These are phyloP conservation scores for Oxyruncus cristatus DNA, from an alignment of 2,113 vertebrate species.

Conservation along the genomic window DNA sequence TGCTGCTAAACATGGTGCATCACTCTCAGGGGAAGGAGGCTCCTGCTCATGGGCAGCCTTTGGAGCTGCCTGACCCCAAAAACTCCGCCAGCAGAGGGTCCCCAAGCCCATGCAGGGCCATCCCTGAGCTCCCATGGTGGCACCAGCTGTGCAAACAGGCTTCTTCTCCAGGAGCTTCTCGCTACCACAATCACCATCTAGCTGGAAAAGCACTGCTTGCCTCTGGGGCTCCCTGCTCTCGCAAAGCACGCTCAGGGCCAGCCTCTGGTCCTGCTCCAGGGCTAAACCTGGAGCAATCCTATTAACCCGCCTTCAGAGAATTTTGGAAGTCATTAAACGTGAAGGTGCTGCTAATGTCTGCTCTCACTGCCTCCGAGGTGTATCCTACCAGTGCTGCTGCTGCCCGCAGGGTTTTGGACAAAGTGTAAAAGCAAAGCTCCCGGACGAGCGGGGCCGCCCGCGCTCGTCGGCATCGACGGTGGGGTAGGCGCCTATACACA, in stretches of 20 bases:
- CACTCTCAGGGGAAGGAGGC: background rate
- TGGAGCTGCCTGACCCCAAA: background rate
- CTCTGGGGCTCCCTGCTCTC: background rate
- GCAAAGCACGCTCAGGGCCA: background rate
- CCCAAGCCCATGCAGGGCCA: background rate
- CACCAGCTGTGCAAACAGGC: background rate
- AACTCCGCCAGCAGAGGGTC: background rate
- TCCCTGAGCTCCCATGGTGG: fast-evolving
- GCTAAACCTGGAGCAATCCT: background rate
- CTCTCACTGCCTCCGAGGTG: conserved; percentile 1
- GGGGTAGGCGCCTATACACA: conserved; percentile 27
- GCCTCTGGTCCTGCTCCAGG: background rate
- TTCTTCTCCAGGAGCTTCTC: background rate
- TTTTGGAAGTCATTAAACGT: background rate
- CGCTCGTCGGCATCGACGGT: background rate
- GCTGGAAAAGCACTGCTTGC: background rate
- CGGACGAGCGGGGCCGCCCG: background rate
- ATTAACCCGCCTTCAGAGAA: background rate
- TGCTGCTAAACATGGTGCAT: fast-evolving
- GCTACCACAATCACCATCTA: background rate
- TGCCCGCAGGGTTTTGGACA: conserved; percentile 12
- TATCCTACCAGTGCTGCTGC: conserved; percentile 29
- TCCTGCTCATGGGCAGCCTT: background rate
- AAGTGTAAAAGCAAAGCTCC: conserved; percentile 67
- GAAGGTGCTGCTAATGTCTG: conserved; percentile 1